Evolutionary conservation across 2,888 invertebrate genomes (phyloP), one percentile per base, ranked within the genome.

Genomic region (Amphiduros pacificus): DNA sequence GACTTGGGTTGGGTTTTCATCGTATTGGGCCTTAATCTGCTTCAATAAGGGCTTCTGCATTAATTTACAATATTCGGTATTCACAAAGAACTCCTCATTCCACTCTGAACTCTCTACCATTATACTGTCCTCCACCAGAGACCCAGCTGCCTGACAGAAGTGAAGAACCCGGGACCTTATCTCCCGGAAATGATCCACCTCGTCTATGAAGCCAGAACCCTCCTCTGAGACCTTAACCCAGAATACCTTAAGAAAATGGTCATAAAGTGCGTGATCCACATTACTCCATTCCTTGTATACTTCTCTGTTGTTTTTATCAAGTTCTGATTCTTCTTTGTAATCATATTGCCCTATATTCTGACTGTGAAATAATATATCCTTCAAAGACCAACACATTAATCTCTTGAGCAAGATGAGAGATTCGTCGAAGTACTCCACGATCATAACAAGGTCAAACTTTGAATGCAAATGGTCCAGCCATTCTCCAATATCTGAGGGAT

Each of bases 391-490:
- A 63, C 80, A 79, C 74, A 81, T 74, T 17, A 70, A 50, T 22
- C 78, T 67, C 55, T 73, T 74, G 29, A 81, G 68, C 24, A 82
- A 64, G 36, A 81, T 68, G 48, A 82, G 57, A 0, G 81, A 82
- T 60, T 81, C 80, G 20, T 73, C 65, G 54, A 81, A 77, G 57
- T 78, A 73, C 51, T 82, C 82, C n/a, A 74, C 70, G 1, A 81
- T 71, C 74, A 81, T 73, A 2, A 82, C 73, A 6, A 80, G 63
- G 20, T 66, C 54, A 60, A 81, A 81, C 4, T 72, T 67, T 4
- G 69, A 57, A 27, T 76, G 75, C 11, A 80, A 61, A 14, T 67
- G 44, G 4, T 69, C 27, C 9, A 79, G 69, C 63, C 73, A 78
- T 2, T 63, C 28, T n/a, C 61, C 51, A 11, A 76, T 57, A 2